phyloP scores from a whole-genome alignment of 2,113 vertebrate genomes.

The Mobula hypostoma region DNA sequence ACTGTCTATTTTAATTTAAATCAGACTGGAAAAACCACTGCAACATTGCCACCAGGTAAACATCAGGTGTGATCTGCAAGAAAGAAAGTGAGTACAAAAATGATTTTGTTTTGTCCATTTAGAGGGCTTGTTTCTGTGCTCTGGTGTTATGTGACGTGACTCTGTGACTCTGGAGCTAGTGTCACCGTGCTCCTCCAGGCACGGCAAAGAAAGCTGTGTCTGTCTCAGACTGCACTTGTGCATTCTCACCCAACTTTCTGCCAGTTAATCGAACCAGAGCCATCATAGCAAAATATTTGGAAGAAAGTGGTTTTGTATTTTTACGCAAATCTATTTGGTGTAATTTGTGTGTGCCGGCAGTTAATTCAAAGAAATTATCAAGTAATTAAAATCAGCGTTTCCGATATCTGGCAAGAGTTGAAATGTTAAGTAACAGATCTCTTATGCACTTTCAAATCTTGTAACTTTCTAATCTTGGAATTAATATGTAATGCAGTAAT shows the following conservation, averaged over 20 bases:
- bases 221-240: background rate
- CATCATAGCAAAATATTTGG: background rate
- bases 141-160: too few relatives aligned
- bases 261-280: background rate
- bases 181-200: background rate
- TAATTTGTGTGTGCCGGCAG: background rate
- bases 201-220: background rate
- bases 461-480: background rate
- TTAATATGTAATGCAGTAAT: background rate
- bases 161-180: background rate
- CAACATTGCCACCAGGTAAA: too few relatives aligned
- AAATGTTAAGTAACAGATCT: background rate
- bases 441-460: background rate
- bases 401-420: background rate
- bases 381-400: background rate
- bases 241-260: background rate
- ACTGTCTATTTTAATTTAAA: background rate
- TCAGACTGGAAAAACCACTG: background rate
- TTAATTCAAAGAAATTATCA: background rate
- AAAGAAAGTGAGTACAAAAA: background rate
- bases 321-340: background rate
- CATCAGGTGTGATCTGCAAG: too few relatives aligned
- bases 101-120: background rate
- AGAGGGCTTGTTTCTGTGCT: too few relatives aligned
- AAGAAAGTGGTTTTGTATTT: background rate